Conservation (phyloP, 1,140 invertebrate genomes). For the Teleopsis dalmanni region DNA sequence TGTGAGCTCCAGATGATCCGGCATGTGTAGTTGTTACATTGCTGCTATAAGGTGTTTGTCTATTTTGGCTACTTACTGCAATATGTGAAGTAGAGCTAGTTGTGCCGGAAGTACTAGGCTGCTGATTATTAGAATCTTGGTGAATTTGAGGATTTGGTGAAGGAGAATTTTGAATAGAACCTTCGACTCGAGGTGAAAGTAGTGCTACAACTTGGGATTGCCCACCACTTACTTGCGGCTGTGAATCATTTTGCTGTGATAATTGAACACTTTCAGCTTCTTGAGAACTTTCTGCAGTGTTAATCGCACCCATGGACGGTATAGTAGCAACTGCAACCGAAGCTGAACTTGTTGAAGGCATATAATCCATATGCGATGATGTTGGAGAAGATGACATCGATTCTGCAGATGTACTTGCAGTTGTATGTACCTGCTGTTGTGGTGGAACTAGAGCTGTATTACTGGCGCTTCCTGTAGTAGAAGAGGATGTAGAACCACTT, state of each 20-base stretch:
- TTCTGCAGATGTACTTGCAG: slow-evolving; percentile 51
- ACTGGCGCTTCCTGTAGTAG: slow-evolving; percentile 19
- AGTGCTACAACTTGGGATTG: slow-evolving; percentile 63
- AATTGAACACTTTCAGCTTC: slow-evolving; percentile 41
- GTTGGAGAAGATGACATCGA: slow-evolving; percentile 52
- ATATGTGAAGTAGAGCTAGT: slow-evolving; percentile 28
- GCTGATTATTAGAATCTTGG: slow-evolving; percentile 45
- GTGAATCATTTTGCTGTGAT: slow-evolving; percentile 34
- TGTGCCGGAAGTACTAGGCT: slow-evolving; percentile 40
- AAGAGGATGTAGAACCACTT: slow-evolving; percentile 19
- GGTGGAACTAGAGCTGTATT: slow-evolving; percentile 55
- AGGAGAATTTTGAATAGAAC: slow-evolving; percentile 29
- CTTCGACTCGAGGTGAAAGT: slow-evolving; percentile 64
- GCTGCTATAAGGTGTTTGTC: slow-evolving; percentile 50
- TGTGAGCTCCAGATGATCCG: slow-evolving; percentile 42
- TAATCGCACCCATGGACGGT: slow-evolving; percentile 44
- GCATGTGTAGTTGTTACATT: slow-evolving; percentile 58
- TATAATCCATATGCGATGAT: slow-evolving; percentile 59
- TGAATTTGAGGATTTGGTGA: slow-evolving; percentile 35
- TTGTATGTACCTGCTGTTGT: slow-evolving; percentile 52
- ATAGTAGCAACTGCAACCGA: slow-evolving; percentile 46
- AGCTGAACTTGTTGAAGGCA: slow-evolving; percentile 61
- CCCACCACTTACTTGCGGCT: slow-evolving; percentile 39
- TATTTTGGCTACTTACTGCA: slow-evolving; percentile 48
- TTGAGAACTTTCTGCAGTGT: slow-evolving; percentile 39